Conservation (phyloP, 2,888 invertebrate species). For the Pheosia tremula region DNA sequence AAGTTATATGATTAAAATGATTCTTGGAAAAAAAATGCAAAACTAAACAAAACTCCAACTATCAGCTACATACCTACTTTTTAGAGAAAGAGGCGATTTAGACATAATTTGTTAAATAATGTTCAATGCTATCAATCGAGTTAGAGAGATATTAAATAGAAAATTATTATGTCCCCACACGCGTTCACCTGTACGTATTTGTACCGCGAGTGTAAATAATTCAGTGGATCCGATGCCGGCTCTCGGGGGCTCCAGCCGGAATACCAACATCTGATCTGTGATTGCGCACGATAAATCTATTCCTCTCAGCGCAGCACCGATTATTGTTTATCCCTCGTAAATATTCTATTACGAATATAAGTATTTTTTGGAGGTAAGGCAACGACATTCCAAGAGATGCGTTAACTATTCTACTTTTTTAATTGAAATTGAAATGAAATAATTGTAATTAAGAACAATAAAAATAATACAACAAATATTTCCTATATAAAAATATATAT, state of each 20-base stretch:
- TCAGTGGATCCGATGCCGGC: slow-evolving; percentile 70
- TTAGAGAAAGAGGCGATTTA: slow-evolving; percentile 17
- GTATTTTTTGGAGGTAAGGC: slow-evolving; percentile 9
- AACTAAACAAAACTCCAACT: too few species aligned
- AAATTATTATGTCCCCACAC: slow-evolving; percentile 48
- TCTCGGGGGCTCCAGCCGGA: slow-evolving; percentile 70
- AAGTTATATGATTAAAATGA: too few species aligned
- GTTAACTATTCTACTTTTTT: too few species aligned
- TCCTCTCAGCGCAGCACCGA: slow-evolving; percentile 54
- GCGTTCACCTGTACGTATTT: slow-evolving; percentile 41
- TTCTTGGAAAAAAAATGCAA: too few species aligned
- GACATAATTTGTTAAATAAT: too few species aligned
- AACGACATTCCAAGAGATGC: too few species aligned
- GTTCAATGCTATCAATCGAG: background rate
- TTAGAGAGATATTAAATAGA: background rate
- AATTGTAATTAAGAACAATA: too few species aligned
- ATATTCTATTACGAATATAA: slow-evolving; percentile 42
- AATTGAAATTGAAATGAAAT: too few species aligned
- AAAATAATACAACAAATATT: too few species aligned
- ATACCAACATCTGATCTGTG: slow-evolving; percentile 80
- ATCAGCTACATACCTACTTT: too few species aligned
- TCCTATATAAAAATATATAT: too few species aligned
- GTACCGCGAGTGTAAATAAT: slow-evolving; percentile 76
- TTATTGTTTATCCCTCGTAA: slow-evolving; percentile 51
- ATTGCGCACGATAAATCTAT: slow-evolving; percentile 75